phyloP scores from a whole-genome alignment of 2,888 invertebrate species.

The Atrina japonica region DNA sequence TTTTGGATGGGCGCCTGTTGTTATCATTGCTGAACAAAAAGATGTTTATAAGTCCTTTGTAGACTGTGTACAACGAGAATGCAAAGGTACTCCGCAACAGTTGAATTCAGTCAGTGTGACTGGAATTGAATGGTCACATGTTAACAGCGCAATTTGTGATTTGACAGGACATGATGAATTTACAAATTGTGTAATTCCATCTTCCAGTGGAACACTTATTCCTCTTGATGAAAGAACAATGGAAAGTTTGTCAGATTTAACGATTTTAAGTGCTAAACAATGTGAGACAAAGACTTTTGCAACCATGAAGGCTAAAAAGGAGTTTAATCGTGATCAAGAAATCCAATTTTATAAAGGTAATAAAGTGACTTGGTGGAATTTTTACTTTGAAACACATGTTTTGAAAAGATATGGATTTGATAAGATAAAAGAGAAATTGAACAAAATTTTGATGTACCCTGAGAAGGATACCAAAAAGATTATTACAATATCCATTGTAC shows the following conservation, averaged over 20 bases:
- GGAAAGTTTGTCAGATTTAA: conserved; percentile 18
- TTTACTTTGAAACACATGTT: conserved; percentile 28
- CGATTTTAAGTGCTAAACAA: conserved; percentile 16
- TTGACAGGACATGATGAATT: conserved; percentile 14
- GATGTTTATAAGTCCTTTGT: neutral
- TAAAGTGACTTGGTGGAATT: conserved; percentile 42
- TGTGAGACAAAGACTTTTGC: conserved; percentile 15
- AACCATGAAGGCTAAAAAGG: neutral
- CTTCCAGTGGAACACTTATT: conserved; percentile 17
- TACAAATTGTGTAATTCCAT: conserved; percentile 4
- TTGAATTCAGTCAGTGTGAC: neutral
- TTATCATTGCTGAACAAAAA: conserved; percentile 30
- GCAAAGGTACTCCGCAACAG: neutral
- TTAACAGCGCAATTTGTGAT: neutral
- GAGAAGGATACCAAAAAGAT: conserved; percentile 2
- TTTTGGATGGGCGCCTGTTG: conserved; percentile 29
- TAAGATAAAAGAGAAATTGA: neutral
- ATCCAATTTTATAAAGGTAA: conserved; percentile 34
- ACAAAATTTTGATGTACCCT: neutral
- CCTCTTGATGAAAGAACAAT: conserved; percentile 9
- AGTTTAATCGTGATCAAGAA: conserved; percentile 18
- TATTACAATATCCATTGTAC: conserved; percentile 4
- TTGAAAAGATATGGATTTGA: conserved; percentile 11
- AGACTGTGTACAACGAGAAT: neutral
- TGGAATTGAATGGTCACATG: conserved; percentile 26